phyloP scores from a whole-genome alignment of 2,797 vertebrate genomes.

The Gambelia wislizenii region DNA sequence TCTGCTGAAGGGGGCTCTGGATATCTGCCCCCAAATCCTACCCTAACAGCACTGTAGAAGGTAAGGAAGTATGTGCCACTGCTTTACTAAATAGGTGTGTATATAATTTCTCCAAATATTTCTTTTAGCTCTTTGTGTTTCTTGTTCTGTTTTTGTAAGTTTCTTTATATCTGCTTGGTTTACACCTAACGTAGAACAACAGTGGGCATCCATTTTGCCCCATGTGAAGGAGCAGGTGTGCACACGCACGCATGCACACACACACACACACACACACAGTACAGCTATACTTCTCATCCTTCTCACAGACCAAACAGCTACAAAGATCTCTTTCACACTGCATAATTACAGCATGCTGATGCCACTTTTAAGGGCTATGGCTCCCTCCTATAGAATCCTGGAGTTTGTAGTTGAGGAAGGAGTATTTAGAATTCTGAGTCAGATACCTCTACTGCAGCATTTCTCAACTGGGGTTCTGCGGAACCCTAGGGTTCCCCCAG shows the following conservation, averaged over 20 bases:
- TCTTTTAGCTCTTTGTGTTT: not conserved
- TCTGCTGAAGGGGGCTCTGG: not conserved
- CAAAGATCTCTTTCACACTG: not conserved
- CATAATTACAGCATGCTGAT: too few relatives aligned
- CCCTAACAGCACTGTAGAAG: constrained; percentile 73
- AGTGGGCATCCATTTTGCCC: not conserved
- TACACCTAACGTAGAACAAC: not conserved
- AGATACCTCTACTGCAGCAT: too few relatives aligned
- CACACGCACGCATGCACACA: not conserved
- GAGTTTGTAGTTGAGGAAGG: too few relatives aligned
- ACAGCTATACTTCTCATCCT: too few relatives aligned
- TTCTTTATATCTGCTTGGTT: not conserved
- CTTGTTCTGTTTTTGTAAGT: not conserved
- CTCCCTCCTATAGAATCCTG: too few relatives aligned
- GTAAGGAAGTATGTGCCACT: constrained; percentile 67
- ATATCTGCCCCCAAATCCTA: not conserved
- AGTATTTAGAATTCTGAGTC: too few relatives aligned
- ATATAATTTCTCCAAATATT: not conserved
- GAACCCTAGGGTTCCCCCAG: too few relatives aligned
- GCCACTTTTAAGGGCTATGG: too few relatives aligned
- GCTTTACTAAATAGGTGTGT: not conserved
- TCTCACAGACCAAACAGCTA: not conserved
- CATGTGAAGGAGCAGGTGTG: not conserved
- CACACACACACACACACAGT: not conserved
- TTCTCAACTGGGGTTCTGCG: too few relatives aligned